Evolutionary conservation across 2,888 invertebrate species (phyloP).

Genomic region (Magallana nippona): DNA sequence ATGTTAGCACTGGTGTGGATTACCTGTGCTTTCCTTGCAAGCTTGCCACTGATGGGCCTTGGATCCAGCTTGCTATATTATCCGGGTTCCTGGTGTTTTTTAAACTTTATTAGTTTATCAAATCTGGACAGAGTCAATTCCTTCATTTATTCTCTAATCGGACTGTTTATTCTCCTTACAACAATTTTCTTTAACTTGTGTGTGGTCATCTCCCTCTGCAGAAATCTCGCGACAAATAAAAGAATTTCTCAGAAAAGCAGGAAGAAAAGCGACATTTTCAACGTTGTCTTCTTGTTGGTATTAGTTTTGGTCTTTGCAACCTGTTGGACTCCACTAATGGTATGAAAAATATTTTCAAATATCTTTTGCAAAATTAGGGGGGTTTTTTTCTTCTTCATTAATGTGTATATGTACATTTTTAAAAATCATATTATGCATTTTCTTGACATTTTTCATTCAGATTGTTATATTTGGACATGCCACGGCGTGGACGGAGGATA

Average conservation of each 20-base stretch:
- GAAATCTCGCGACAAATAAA: not conserved
- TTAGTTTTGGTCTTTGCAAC: constrained; percentile 22
- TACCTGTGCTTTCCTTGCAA: not conserved
- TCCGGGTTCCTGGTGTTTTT: constrained; percentile 36
- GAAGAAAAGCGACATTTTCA: constrained; percentile 22
- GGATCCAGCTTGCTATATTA: not conserved
- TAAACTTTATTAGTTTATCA: not conserved
- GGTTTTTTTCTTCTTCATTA: not conserved
- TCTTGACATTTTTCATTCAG: no score
- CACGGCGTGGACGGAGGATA: no score
- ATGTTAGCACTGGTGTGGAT: not conserved
- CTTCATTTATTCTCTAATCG: constrained; percentile 27
- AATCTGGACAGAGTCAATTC: not conserved
- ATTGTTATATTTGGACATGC: no score
- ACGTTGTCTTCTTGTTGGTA: constrained; percentile 16
- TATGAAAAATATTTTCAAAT: not conserved
- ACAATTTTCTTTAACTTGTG: not conserved
- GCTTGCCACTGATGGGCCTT: not conserved
- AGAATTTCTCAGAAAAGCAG: not conserved
- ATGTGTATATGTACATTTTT: no score
- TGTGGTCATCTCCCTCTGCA: not conserved
- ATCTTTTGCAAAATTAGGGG: not conserved
- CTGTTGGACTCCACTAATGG: constrained; percentile 36
- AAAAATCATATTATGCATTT: no score
- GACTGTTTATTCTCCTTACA: constrained; percentile 7